Evolutionary conservation across 2,888 invertebrate species (phyloP), one percentile per base, ranked within the genome.

Genomic region (Caenorhabditis doughertyi): DNA sequence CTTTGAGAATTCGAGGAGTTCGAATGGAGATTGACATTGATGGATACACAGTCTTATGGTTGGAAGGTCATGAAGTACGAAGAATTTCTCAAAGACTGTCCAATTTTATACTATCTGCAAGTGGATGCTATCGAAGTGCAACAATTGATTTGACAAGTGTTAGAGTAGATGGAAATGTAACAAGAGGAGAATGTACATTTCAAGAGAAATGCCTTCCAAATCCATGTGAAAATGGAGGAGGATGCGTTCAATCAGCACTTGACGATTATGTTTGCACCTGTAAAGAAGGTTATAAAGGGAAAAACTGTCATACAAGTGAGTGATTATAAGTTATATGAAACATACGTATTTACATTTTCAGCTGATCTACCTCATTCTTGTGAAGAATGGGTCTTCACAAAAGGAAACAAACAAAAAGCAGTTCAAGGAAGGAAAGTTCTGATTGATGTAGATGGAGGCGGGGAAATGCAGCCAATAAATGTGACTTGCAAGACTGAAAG

Each of bases 391-490:
- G 84, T 77, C n/a, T 86, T 79, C 56, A 60, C 81, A 7, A 74
- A 84, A 27, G 83, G 84, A 16, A 81, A 79, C 42, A 77, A 79
- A 29, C 76, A 58, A 23, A 81, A 79, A 29, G 77, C 83, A 16
- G 44, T 82, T 21, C 77, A 77, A 65, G 84, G 83, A 64, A 47
- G 83, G 25, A 87, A 87, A 42, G 85, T 90, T 11, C 83, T 86
- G 13, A 88, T 91, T n/a, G 91, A 91, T 76, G 56, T 91, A n/a
- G 91, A 91, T 65, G 91, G 90, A 8, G 90, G 91, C 13, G 89
- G 88, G 18, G 81, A 88, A 16, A 79, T 90, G 72, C 70, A 70
- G 9, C 85, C 90, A 5, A 86, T 91, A 55, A 76, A 79, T 60
- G 89, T 91, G 11, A 81, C 84, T 13, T 91, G 91, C 49, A 62